These are phyloP conservation scores for Actinemys pallida DNA, from an alignment of 2,113 vertebrate species.

Conservation along the genomic window DNA sequence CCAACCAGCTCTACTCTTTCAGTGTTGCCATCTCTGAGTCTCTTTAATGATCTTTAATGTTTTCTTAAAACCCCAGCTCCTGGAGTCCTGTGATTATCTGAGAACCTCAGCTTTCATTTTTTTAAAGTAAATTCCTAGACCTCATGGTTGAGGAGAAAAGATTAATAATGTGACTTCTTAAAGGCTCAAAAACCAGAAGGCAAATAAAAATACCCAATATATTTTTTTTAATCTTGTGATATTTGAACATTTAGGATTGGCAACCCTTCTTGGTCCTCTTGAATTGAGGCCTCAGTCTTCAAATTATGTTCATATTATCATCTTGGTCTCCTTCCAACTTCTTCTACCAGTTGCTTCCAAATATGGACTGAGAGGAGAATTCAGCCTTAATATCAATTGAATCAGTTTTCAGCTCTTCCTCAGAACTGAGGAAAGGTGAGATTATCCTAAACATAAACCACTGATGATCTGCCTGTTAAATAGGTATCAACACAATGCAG, in stretches of 20 bases:
- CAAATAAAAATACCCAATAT: background rate
- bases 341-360: background rate
- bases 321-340: background rate
- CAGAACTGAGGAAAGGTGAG: slow-evolving; percentile 8
- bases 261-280: background rate
- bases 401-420: slow-evolving; percentile 41
- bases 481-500: background rate
- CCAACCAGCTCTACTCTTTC: background rate
- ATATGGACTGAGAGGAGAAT: slow-evolving; percentile 6
- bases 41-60: background rate
- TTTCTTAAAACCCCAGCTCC: background rate
- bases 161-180: background rate
- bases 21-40: background rate
- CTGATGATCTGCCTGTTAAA: slow-evolving; percentile 19
- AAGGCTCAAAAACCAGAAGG: background rate
- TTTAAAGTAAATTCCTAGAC: background rate
- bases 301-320: background rate
- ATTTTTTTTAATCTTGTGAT: background rate
- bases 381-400: background rate
- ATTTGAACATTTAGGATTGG: background rate
- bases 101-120: background rate
- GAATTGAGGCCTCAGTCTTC: background rate
- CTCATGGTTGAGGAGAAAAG: background rate
- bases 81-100: background rate
- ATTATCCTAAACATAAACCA: slow-evolving; percentile 10